Evolutionary conservation across 2,888 invertebrate genomes (phyloP), one percentile per base, ranked within the genome.

Genomic region (Allacma fusca): DNA sequence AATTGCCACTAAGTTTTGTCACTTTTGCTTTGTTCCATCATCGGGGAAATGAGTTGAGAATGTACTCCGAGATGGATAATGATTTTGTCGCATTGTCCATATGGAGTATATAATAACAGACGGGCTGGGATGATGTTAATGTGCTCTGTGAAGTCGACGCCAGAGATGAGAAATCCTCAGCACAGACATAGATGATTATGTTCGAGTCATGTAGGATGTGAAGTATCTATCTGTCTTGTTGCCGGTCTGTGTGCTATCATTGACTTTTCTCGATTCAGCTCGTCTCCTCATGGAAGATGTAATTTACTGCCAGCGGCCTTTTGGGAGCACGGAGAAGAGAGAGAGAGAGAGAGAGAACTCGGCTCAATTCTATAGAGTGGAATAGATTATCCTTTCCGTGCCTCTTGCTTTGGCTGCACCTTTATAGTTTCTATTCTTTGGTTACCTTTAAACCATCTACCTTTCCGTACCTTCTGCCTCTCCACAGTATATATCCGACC

Each of bases 251-350:
- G 50, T 44, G 70, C 26, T 44, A 70, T 70, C 70, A 50, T 50
- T 70, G 70, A 44, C 70, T 44, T 21, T 24, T 24, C 23, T 24
- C 40, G 50, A 50, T 40, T 70, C 50, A 40, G 34, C 68, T 68
- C 40, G 68, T 68, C 29, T 21, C 26, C 23, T 70, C 70, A 34
- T 70, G n/a, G 24, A 50, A 70, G 50, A 70, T 70, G 70, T 70
- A 70, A 70, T 70, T 70, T 70, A 70, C 40, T 70, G 70, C 70
- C 70, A 70, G 70, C 23, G 70, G 70, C 70, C 70, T 44, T 50
- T 26, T 50, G 70, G 70, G 50, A 70, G 70, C 70, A 34, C 24
- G 70, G 70, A 40, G 44, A 70, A 26, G 12, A 24, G 50, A 50
- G 50, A 50, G 50, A 50, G 16, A 50, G 40, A 50, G 16, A 24